Conservation (phyloP, 2,113 vertebrate genomes). For the Microtus montanus region DNA sequence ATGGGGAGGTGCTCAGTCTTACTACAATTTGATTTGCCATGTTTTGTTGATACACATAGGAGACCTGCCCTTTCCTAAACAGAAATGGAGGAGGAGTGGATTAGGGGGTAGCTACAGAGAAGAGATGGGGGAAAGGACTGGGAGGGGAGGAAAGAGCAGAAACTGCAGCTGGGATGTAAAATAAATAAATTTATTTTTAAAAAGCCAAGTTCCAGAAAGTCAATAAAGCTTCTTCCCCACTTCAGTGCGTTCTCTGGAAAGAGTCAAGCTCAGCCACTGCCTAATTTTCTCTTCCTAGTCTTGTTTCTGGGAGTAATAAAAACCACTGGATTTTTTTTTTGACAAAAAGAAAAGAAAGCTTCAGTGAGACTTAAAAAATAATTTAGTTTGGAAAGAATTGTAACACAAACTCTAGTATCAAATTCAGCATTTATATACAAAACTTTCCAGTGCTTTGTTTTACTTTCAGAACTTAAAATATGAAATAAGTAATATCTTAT, state of each 20-base stretch:
- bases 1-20: not conserved
- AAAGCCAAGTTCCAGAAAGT: not conserved
- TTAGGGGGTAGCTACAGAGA: not conserved
- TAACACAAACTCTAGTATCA: slow-evolving; percentile 43
- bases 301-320: not conserved
- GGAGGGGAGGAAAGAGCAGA: not conserved
- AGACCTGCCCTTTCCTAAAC: not conserved
- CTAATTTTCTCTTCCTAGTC: not conserved
- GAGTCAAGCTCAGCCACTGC: not conserved
- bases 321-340: not conserved
- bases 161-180: not conserved
- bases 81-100: not conserved
- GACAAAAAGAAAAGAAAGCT: not conserved
- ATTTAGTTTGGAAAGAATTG: not conserved
- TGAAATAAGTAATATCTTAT: not conserved
- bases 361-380: slow-evolving; percentile 49
- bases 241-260: not conserved
- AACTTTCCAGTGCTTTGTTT: not conserved
- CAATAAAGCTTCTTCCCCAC: not conserved
- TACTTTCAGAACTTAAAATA: slow-evolving; percentile 7
- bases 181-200: not conserved
- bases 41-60: not conserved
- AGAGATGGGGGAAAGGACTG: rapidly evolving
- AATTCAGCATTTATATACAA: not conserved
- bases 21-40: not conserved